phyloP scores from a whole-genome alignment of 2,113 vertebrate species.

The Psammodynastes pulverulentus region DNA sequence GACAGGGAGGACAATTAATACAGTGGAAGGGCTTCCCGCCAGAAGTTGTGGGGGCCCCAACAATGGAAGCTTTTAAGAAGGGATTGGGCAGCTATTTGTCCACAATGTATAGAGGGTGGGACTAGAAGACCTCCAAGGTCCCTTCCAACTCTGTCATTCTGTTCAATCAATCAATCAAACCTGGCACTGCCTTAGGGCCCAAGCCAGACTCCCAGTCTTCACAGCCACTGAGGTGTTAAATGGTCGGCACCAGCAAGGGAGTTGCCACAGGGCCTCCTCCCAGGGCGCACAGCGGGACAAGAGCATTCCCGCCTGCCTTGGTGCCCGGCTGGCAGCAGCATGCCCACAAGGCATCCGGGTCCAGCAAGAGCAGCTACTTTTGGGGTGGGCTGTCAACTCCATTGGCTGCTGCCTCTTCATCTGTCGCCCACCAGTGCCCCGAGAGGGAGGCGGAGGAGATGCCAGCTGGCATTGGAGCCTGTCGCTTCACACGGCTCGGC shows the following conservation, averaged over 20 bases:
- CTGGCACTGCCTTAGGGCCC: background rate
- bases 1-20: too few species aligned
- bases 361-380: background rate
- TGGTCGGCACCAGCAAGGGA: background rate
- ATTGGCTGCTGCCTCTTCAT: background rate
- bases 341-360: background rate
- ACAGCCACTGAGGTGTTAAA: background rate
- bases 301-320: background rate
- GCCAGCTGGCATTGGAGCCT: background rate
- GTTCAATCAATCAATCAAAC: too few species aligned
- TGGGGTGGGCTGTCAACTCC: background rate
- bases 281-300: background rate
- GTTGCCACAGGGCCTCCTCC: background rate
- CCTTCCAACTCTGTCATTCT: background rate
- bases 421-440: background rate
- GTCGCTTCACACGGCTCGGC: background rate
- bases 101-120: background rate
- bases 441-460: background rate
- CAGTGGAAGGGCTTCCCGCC: background rate
- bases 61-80: background rate
- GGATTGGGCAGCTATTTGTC: too few species aligned
- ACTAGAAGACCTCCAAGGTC: background rate
- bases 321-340: background rate
- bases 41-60: background rate
- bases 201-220: background rate